phyloP scores from a whole-genome alignment of 2,888 invertebrate genomes.

The Cerceris ruficornis region DNA sequence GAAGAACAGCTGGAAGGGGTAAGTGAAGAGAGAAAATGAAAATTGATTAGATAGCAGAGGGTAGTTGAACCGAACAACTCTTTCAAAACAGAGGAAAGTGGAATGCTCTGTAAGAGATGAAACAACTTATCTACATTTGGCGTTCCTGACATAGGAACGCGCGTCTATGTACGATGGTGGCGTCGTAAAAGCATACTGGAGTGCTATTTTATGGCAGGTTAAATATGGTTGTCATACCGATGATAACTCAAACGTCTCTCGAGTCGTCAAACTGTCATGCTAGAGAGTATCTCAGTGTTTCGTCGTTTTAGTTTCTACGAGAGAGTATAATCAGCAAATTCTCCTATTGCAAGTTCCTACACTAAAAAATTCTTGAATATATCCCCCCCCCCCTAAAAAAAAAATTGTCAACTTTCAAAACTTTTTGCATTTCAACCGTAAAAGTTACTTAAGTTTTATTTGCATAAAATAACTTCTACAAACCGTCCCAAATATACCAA shows the following conservation, averaged over 20 bases:
- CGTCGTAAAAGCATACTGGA: constrained; percentile 59
- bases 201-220: constrained; percentile 65
- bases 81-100: constrained; percentile 43
- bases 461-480: too few relatives aligned
- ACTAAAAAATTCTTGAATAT: constrained; percentile 6
- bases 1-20: neutral
- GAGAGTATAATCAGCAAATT: constrained; percentile 16
- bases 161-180: constrained; percentile 29
- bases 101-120: constrained; percentile 39
- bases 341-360: constrained; percentile 6
- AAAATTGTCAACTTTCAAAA: too few relatives aligned
- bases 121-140: constrained; percentile 51
- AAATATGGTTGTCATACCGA: constrained; percentile 62
- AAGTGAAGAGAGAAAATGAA: constrained; percentile 9
- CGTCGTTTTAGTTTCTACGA: constrained; percentile 25
- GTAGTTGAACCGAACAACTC: constrained; percentile 36
- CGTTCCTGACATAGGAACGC: constrained; percentile 23
- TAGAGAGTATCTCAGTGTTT: constrained; percentile 50
- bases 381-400: too few relatives aligned
- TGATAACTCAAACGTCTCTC: constrained; percentile 68
- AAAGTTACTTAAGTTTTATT: too few relatives aligned
- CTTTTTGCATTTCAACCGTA: too few relatives aligned
- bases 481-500: too few relatives aligned
- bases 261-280: constrained; percentile 69
- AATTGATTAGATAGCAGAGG: constrained; percentile 42